Evolutionary conservation across 2,113 vertebrate genomes (phyloP).

Genomic region (Anoplopoma fimbria): DNA sequence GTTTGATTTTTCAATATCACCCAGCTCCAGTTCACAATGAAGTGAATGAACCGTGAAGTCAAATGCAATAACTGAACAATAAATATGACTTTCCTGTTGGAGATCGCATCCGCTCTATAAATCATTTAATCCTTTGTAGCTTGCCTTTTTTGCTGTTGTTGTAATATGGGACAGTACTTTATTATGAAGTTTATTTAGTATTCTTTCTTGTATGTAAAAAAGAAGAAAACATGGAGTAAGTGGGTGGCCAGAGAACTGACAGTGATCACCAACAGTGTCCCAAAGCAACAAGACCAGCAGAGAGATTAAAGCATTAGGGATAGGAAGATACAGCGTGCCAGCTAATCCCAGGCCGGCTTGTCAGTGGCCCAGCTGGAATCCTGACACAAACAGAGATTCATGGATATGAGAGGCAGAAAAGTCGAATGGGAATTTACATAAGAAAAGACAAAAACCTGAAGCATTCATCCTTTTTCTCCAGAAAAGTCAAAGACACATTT

Average conservation of each 20-base stretch:
- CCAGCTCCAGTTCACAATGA: background rate
- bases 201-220: background rate
- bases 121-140: background rate
- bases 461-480: background rate
- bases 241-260: background rate
- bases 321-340: conserved; percentile 78
- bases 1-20: background rate
- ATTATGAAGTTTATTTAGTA: background rate
- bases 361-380: conserved; percentile 71
- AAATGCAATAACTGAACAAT: background rate
- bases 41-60: background rate
- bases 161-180: background rate
- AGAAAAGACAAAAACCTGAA: background rate
- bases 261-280: conserved; percentile 50
- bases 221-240: background rate
- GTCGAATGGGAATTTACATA: background rate
- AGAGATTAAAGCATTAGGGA: conserved; percentile 84
- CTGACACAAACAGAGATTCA: conserved; percentile 63
- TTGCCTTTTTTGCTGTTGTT: background rate
- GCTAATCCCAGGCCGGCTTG: conserved; percentile 82
- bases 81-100: background rate
- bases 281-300: conserved; percentile 63
- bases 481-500: background rate
- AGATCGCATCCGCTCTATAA: background rate
- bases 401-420: background rate